Evolutionary conservation across 2,113 vertebrate genomes (phyloP), one percentile per base, ranked within the genome.

Genomic region (Condylura cristata): DNA sequence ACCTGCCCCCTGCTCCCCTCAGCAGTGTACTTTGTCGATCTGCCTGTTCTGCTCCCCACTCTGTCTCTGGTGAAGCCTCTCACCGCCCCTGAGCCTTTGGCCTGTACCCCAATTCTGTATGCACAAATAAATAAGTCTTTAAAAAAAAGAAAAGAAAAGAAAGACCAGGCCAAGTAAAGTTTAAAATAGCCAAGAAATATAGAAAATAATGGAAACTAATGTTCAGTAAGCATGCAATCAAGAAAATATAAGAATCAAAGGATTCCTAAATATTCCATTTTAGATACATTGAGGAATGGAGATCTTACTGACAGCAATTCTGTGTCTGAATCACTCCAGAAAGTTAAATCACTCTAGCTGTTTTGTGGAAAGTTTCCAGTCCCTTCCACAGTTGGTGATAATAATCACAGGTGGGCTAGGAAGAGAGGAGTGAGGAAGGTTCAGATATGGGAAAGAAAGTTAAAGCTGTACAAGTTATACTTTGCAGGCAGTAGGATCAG

Each of bases 181-280:
- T 72, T 90, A 80, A 95, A 92, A 81, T 37, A 83, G 17, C 39
- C 44, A 61, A 87, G n/a, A 34, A 79, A 80, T 60, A 58, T 34
- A 87, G 51, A 78, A 71, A 66, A 86, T 76, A n/a, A 24, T 56
- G 5, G 60, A 89, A 32, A 53, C 30, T 30, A 91, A 76, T 60
- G 63, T 51, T 39, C 18, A 53, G 46, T 63, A 30, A 66, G 85
- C 30, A 89, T 26, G 4, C 44, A 71, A 46, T 87, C 24, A 87
- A 51, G 37, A 41, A 37, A 93, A 63, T 32, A 70, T n/a, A 48
- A 71, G 17, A 53, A 39, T 22, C 83, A 75, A 41, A 34, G 18
- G 8, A 12, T 4, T 46, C 24, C 20, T 74, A 78, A 41, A 80
- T 63, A 51, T 20, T 74, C 16, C 8, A 71, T 11, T 44, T 44